Conservation (phyloP, 2,888 invertebrate species). For the Nymphalis c-album region DNA sequence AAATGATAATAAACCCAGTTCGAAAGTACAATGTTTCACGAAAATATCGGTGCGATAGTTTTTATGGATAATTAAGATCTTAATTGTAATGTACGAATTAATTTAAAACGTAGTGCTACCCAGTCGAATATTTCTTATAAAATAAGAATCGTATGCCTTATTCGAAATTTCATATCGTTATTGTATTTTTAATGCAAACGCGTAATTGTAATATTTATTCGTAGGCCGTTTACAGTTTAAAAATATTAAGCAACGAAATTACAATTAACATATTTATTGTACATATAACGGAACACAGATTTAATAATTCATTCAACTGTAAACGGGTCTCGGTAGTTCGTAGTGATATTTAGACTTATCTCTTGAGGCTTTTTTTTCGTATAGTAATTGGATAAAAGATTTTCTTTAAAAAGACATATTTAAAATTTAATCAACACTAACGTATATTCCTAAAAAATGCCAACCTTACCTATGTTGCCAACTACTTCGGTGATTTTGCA, state of each 20-base stretch:
- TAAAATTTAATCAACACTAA: conserved; percentile 40
- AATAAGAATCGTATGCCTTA: conserved; percentile 80
- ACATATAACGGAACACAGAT: no score
- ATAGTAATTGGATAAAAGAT: conserved; percentile 50
- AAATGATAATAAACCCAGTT: conserved; percentile 30
- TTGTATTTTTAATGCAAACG: conserved; percentile 74
- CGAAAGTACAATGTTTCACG: conserved; percentile 33
- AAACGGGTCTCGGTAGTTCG: conserved; percentile 46
- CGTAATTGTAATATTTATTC: conserved; percentile 27
- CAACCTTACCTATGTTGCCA: conserved; percentile 61
- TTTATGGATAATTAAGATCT: conserved; percentile 14
- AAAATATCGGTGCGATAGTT: conserved; percentile 32
- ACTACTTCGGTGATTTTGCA: conserved; percentile 42
- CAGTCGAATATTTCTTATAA: conserved; percentile 62
- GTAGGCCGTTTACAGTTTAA: conserved; percentile 33
- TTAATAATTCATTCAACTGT: conserved; percentile 18
- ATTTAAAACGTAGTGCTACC: conserved; percentile 19
- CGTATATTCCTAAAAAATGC: conserved; percentile 52
- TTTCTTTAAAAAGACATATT: conserved; percentile 55
- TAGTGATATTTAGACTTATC: conserved; percentile 62
- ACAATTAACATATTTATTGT: no score
- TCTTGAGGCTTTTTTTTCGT: conserved; percentile 67
- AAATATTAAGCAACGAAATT: not conserved
- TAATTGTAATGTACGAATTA: conserved; percentile 19
- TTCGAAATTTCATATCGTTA: conserved; percentile 77